These are phyloP conservation scores for Arion vulgaris DNA, from an alignment of 1,140 invertebrate species.

Conservation along the genomic window DNA sequence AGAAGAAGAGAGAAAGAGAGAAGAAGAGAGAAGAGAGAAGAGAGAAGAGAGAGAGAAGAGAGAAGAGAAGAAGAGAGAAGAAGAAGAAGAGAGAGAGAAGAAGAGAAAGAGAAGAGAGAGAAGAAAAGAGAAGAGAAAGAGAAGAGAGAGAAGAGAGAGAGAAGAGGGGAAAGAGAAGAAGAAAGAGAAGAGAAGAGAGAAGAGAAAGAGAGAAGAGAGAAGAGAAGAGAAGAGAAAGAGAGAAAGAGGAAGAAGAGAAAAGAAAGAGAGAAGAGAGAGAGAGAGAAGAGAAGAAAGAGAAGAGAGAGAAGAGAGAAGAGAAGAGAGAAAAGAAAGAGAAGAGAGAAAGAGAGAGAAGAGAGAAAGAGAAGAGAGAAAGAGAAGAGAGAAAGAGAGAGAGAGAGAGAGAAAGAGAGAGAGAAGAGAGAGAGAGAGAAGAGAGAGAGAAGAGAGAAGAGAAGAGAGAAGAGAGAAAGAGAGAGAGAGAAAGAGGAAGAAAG, in stretches of 20 bases:
- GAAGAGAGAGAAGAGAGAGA: neutral
- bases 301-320: neutral
- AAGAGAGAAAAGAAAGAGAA: neutral
- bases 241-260: neutral
- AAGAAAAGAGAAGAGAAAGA: neutral
- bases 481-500: neutral
- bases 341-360: conserved; percentile 5
- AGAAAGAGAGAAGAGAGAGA: neutral
- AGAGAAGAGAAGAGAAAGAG: neutral
- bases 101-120: neutral
- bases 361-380: neutral
- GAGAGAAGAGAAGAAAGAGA: neutral
- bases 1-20: too few species aligned
- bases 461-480: neutral
- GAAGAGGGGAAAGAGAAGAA: neutral
- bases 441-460: neutral
- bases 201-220: too few species aligned
- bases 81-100: neutral
- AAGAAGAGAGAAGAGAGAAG: neutral
- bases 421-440: neutral
- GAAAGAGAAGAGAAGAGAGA: conserved; percentile 4
- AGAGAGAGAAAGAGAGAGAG: neutral
- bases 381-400: neutral
- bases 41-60: neutral
- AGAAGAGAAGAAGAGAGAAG: neutral